A percentile compares a stretch with the other conserved stretches of the same genome.
Evolutionary conservation across 2,888 invertebrate genomes (phyloP).

Genomic region (Crocallis elinguaria): DNA sequence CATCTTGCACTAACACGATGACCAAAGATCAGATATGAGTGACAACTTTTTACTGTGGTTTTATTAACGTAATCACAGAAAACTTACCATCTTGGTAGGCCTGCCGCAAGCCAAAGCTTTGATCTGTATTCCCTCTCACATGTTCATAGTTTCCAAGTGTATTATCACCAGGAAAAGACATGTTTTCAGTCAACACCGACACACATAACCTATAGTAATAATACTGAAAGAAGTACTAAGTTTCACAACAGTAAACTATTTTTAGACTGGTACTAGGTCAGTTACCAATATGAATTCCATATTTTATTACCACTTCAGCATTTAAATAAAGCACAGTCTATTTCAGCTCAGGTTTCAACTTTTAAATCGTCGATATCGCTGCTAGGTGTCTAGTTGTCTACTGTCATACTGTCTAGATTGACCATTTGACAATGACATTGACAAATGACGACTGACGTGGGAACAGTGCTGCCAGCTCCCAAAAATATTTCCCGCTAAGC

Average conservation of each 20-base stretch:
- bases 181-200: constrained; percentile 51
- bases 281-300: no score
- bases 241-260: not conserved
- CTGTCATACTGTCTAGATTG: no score
- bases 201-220: constrained; percentile 54
- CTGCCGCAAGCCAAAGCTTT: constrained; percentile 54
- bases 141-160: constrained; percentile 50
- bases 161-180: constrained; percentile 68
- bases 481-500: no score
- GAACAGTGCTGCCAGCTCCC: no score
- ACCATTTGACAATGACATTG: no score
- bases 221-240: constrained; percentile 29
- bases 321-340: no score
- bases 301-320: no score
- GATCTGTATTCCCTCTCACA: constrained; percentile 45
- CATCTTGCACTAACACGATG: constrained; percentile 7
- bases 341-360: no score
- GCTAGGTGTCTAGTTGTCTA: no score
- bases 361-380: no score
- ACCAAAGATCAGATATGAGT: not conserved
- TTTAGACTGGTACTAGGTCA: no score
- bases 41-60: not conserved
- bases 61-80: constrained; percentile 18
- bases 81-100: constrained; percentile 69
- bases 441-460: no score